phyloP scores from a whole-genome alignment of 2,113 vertebrate genomes.

The Thalassarche chlororhynchos region DNA sequence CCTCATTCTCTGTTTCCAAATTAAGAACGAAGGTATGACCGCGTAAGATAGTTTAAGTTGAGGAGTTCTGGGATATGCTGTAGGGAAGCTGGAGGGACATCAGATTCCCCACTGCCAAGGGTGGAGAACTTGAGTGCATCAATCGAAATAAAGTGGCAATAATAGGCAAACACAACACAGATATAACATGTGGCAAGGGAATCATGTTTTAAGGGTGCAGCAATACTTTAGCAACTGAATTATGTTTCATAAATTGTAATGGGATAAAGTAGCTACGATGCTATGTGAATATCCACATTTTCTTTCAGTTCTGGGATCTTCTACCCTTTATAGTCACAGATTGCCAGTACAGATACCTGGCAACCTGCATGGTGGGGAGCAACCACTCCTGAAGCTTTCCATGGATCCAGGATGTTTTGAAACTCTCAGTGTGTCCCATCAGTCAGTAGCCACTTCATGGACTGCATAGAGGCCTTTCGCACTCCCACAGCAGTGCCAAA shows the following conservation, averaged over 20 bases:
- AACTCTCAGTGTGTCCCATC: background rate
- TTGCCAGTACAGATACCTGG: background rate
- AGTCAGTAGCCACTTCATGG: background rate
- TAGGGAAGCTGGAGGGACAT: background rate
- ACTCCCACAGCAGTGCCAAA: background rate
- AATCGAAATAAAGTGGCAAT: background rate
- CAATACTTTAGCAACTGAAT: background rate
- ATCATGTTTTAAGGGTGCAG: background rate
- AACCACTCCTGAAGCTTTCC: background rate
- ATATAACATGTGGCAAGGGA: background rate
- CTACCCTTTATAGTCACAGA: background rate
- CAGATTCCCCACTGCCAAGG: background rate
- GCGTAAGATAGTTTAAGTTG: background rate
- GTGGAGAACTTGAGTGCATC: background rate
- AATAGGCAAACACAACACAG: background rate
- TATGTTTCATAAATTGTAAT: background rate
- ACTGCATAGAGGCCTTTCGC: background rate
- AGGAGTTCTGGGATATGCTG: background rate
- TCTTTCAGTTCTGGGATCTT: background rate
- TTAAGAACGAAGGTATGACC: background rate
- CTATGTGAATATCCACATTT: background rate
- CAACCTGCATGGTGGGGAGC: accelerated
- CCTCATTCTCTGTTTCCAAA: background rate
- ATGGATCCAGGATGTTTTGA: background rate
- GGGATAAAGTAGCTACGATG: background rate